Conservation (phyloP, 2,797 vertebrate genomes). For the Melanogrammus aeglefinus region DNA sequence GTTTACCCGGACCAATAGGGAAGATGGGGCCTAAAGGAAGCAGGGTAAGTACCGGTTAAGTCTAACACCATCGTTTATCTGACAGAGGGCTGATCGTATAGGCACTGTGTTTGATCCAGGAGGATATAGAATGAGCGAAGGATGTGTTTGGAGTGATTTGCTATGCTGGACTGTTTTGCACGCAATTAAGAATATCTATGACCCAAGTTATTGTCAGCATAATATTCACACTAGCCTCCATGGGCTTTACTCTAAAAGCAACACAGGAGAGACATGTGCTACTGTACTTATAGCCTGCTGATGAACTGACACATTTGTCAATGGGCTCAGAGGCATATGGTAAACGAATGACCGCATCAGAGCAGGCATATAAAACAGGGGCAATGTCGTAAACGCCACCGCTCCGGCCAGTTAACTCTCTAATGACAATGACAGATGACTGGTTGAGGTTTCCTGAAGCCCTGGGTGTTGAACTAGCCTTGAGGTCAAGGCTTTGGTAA, state of each 20-base stretch:
- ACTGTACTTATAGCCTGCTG: constrained; percentile 10
- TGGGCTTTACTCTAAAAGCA: constrained; percentile 4
- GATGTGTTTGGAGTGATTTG: background rate
- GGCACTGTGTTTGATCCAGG: background rate
- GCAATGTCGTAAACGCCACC: constrained; percentile 41
- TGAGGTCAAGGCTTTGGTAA: background rate
- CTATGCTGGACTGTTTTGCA: background rate
- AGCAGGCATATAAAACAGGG: constrained; percentile 27
- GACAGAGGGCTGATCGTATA: background rate
- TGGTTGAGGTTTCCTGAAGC: constrained; percentile 21
- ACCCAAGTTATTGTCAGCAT: constrained; percentile 15
- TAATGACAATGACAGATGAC: constrained; percentile 32
- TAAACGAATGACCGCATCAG: constrained; percentile 37
- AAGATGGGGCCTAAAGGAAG: constrained; percentile 86
- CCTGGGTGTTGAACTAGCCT: constrained; percentile 7
- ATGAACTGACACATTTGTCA: constrained; percentile 27
- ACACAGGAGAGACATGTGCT: constrained; percentile 7
- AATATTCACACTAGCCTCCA: background rate
- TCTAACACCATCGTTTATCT: background rate
- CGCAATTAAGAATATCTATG: background rate
- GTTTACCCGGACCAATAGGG: constrained; percentile 91
- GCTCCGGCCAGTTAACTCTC: constrained; percentile 17
- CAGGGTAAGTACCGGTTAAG: constrained; percentile 77
- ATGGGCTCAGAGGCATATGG: constrained; percentile 33
- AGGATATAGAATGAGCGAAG: background rate